Base-by-base conservation (phyloP, 2,797 vertebrate genomes). In the Denticeps clupeoides region DNA sequence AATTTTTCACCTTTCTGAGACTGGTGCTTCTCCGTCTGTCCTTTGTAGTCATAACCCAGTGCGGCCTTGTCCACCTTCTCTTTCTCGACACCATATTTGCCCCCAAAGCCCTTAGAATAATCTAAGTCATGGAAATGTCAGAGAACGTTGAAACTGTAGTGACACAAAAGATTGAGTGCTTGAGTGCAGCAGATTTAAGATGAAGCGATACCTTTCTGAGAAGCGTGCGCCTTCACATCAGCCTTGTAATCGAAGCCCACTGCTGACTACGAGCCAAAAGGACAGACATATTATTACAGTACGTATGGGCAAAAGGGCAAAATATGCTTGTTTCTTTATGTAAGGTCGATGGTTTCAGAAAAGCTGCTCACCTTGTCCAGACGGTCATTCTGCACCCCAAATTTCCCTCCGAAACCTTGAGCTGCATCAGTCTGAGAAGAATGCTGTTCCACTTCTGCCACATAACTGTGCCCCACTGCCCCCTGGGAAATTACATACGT, bases 361-460 rank as follows among this genome's bases (percentile, higher is more conserved):
- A n/a, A 3, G 53, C 27, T 42, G 22, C 74, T 44, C 32, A 97
- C 95, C 87, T 89, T 89, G 71, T 99, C 93, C 0, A 86, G 71
- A 0, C 90, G 81, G 55, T 99, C 94, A 68, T 72, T 87, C 74
- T 96, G 88, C 6, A 99, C 83, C 4, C 93, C 95, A 0, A 75
- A 99, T 67, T 90, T 99, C 2, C 95, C 93, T 0, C 93, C 93
- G 10, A 99, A 98, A 5, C 95, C 95, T 57, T 61, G 79, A 0
- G 91, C 83, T 1, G 85, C 89, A 7, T 98, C 93, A 0, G 81
- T 97, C 75, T 99, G 95, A 1, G 94, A 99, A 0, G 90, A 90
- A 70, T 98, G 94, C 53, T 91, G 83, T 41, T 79, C 80, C 0
- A 95, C 80, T 2, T 89, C 65, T 0, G 91, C 86, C 1, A 91